Base-by-base conservation (phyloP, 2,888 invertebrate genomes). In the Uropetala carovei region DNA sequence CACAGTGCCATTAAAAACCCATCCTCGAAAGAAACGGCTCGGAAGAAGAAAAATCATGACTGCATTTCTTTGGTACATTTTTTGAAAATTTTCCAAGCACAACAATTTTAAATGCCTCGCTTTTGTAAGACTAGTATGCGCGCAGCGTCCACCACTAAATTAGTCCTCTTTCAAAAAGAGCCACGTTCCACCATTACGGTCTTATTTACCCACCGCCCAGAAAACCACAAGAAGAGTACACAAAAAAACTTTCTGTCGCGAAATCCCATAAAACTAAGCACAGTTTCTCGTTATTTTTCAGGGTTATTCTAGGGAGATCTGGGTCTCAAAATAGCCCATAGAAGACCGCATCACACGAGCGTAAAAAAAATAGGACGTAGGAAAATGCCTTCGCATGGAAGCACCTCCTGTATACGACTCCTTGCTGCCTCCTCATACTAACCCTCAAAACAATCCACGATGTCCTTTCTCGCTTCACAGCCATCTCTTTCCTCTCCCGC, bases 321-420 rank as follows among this genome's bases (percentile, higher is more conserved):
- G 30, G 86, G 86, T 60, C 89, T 89, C 30, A 64, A 64, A 89
- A 89, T 89, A 43, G 64, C 89, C 89, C 64, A 89, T 89, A 89
- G 89, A 89, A 56, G 89, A 56, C 89, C 68, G 56, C 89, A 89
- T 89, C 89, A 16, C 89, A 89, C 64, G 64, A 64, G 89, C 27
- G 89, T 64, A 68, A 68, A 89, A 89, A 89, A 30, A 11, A 68
- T 43, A 43, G n/a, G 60, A 30, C 22, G 64, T 18, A 86, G 60
- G 64, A 58, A 89, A 89, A 89, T 68, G 89, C 64, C 64, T 89
- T 56, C 68, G 60, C 89, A 64, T 68, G 68, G 89, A 30, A 64
- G 64, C 89, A 68, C 89, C 60, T 89, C 89, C n/a, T 64, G 43
- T 64, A 89, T 68, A n/a, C 89, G 16, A 89, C 59, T 60, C 22